Evolutionary conservation across 2,797 vertebrate genomes (phyloP).

Genomic region (Urocyon cinereoargenteus): DNA sequence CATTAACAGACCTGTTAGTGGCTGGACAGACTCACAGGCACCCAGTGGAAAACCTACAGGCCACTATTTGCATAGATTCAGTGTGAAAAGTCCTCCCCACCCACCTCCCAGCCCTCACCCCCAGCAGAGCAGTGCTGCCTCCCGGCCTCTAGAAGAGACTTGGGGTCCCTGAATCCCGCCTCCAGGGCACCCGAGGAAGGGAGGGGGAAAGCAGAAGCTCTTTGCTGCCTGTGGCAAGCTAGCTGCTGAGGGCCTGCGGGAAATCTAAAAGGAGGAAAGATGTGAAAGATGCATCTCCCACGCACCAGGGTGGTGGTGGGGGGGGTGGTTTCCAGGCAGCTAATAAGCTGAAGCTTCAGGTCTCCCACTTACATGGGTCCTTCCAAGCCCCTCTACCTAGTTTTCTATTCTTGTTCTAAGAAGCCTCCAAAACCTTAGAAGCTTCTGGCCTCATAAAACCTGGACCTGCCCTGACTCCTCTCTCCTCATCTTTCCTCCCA

Average conservation of each 20-base stretch:
- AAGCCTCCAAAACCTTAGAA: not conserved
- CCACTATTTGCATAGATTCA: not conserved
- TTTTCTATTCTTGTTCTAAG: conserved; percentile 4
- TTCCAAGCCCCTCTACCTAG: not conserved
- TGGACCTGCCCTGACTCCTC: not conserved
- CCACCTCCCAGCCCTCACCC: not conserved
- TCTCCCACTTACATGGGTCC: not conserved
- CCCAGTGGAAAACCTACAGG: not conserved
- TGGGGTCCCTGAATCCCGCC: not conserved
- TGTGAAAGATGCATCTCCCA: not conserved
- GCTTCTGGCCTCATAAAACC: not conserved
- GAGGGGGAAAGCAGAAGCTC: not conserved
- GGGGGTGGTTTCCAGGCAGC: not conserved
- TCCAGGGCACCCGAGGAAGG: not conserved
- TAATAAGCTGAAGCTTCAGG: too few relatives aligned
- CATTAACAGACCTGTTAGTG: not conserved
- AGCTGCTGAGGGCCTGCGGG: not conserved
- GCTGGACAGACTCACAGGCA: not conserved
- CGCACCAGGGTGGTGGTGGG: too few relatives aligned
- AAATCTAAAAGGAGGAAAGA: not conserved
- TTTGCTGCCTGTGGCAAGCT: not conserved
- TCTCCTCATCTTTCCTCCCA: not conserved
- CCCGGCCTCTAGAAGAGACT: not conserved
- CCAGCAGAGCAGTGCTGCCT: not conserved
- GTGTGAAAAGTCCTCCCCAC: not conserved